Percentiles rank a stretch among this genome's conserved stretches.
These are phyloP conservation scores for Epinephelus cyanopodus DNA, from an alignment of 2,113 vertebrate species.

Conservation along the genomic window DNA sequence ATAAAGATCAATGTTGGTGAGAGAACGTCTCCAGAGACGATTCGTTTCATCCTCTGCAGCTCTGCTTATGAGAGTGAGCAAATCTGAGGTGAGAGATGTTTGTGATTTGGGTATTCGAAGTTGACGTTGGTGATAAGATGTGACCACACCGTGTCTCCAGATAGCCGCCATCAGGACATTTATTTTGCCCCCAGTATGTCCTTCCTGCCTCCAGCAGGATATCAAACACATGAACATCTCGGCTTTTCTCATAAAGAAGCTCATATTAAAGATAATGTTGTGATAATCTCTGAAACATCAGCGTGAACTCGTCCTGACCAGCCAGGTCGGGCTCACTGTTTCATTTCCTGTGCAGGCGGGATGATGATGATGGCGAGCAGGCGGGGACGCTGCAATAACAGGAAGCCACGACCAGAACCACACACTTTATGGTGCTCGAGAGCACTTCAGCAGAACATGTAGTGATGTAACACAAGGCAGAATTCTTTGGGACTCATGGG, in stretches of 20 bases:
- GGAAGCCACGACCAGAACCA: neutral
- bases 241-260: slow-evolving; percentile 51
- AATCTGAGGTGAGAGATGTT: neutral
- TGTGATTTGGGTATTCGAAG: neutral
- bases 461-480: neutral
- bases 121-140: neutral
- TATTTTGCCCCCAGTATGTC: neutral
- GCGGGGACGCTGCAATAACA: slow-evolving; percentile 28
- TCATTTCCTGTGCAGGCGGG: slow-evolving; percentile 68
- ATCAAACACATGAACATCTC: slow-evolving; percentile 19
- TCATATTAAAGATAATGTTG: slow-evolving; percentile 27
- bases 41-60: neutral
- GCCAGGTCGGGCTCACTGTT: neutral
- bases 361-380: slow-evolving; percentile 5
- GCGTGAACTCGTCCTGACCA: neutral
- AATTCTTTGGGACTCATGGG: neutral
- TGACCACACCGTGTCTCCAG: neutral
- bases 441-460: neutral
- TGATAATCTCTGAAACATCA: slow-evolving; percentile 44
- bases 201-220: neutral
- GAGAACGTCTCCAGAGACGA: neutral
- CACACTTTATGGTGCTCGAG: neutral
- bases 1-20: neutral
- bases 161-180: neutral
- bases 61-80: too few species aligned